Evolutionary conservation across 2,888 invertebrate genomes (phyloP), one percentile per base, ranked within the genome.

Genomic region (Lamproptera curius): DNA sequence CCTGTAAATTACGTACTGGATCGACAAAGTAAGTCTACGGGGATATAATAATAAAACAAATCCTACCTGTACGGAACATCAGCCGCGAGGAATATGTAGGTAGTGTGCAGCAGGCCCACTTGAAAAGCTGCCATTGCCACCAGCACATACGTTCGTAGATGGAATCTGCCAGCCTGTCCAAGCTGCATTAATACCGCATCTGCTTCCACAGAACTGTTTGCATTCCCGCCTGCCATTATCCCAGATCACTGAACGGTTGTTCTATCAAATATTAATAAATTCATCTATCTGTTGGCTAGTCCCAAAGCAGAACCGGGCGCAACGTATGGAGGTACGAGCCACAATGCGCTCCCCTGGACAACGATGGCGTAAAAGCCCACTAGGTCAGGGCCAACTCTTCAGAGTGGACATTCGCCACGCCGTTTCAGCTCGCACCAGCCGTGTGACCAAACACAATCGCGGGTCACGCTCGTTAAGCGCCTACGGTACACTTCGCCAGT

Each of bases 21-120:
- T 5, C 20, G 20, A 5, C 20, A 20, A 3, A 20, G 20, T 20
- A 5, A 6, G 4, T 3, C 6, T 6, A 5, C 20, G 6, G 3
- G 4, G 6, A 20, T 20, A 5, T 20, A 5, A 20, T 3, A 20
- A 20, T 3, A 20, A 20, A 20, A 20, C 11, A 0, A 35, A 17
- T 17, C 16, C 26, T 14, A 91, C 90, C 91, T 89, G 77, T 90
- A 89, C 3, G 87, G 84, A 14, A 89, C 74, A 42, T 86, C 78
- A 1, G 83, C 90, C 0, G 90, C 89, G 1, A 90, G 80, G 73
- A 91, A 91, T 53, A 90, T 88, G 65, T 90, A 91, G 1, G 88
- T 88, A 53, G 90, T 80, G 55, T 89, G 88, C 58, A 88, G 84
- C 57, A 89, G 57, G 8, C 90, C 89, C 1, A 90, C 86, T 59